Conservation (phyloP, 2,888 invertebrate genomes). For the Cosmia pyralina region DNA sequence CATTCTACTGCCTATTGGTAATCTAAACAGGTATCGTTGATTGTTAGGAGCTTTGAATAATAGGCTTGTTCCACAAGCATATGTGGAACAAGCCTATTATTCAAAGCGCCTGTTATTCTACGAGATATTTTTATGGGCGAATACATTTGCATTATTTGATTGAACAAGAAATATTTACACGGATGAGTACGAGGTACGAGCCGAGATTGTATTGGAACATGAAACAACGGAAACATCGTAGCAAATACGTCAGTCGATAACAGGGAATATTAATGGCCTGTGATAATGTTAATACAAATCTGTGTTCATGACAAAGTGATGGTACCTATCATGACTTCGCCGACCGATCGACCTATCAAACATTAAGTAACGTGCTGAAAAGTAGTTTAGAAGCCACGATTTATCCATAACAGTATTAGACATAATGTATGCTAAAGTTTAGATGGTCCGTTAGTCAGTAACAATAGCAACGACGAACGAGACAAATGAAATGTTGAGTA, state of each 20-base stretch:
- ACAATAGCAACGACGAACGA: background rate
- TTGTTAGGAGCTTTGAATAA: constrained; percentile 64
- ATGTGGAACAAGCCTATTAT: background rate
- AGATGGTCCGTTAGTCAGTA: constrained; percentile 1
- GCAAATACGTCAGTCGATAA: constrained; percentile 68
- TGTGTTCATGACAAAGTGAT: constrained; percentile 56
- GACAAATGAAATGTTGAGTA: background rate
- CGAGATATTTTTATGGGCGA: constrained; percentile 33
- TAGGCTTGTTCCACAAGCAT: constrained; percentile 54
- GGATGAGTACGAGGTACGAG: constrained; percentile 27
- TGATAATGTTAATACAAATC: constrained; percentile 65
- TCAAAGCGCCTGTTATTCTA: constrained; percentile 10
- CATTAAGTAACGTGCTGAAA: constrained; percentile 11
- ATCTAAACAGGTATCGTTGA: constrained; percentile 69
- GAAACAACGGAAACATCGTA: constrained; percentile 68
- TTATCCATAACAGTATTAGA: constrained; percentile 6
- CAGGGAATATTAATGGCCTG: constrained; percentile 63
- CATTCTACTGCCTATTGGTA: constrained; percentile 73
- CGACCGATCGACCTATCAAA: constrained; percentile 6
- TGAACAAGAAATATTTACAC: constrained; percentile 39
- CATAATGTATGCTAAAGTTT: constrained; percentile 4
- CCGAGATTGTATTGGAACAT: constrained; percentile 55
- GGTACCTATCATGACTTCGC: constrained; percentile 31
- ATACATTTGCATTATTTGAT: constrained; percentile 34
- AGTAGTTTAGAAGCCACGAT: background rate